Evolutionary conservation across 2,888 invertebrate species (phyloP).

Genomic region (Nasonovia ribisnigri): DNA sequence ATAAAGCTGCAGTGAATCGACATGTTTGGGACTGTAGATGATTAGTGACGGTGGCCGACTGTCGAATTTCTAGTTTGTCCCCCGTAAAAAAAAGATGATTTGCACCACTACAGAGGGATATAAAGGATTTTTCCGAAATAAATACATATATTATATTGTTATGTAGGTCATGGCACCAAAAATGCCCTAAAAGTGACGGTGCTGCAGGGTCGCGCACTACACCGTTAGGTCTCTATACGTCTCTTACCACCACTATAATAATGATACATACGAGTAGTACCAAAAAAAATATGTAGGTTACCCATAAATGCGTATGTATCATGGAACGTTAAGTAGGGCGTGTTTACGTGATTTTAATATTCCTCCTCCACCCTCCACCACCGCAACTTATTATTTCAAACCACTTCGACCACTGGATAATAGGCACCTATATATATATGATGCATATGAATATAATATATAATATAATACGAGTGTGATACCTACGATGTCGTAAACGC

Average conservation of each 20-base stretch:
- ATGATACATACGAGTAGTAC: neutral
- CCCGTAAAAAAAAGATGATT: too few relatives aligned
- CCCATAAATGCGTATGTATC: neutral
- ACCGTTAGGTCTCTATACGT: neutral
- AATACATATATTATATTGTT: neutral
- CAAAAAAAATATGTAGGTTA: neutral
- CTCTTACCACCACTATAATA: neutral
- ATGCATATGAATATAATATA: neutral
- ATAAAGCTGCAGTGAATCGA: too few relatives aligned
- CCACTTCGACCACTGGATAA: neutral
- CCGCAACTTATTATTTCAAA: neutral
- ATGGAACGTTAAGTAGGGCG: neutral
- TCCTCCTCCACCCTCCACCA: neutral
- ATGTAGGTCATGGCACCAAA: neutral
- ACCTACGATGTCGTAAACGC: neutral
- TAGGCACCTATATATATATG: neutral
- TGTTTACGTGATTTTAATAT: neutral
- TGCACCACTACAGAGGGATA: neutral
- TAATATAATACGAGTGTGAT: neutral
- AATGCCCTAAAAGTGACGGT: neutral
- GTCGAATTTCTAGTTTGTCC: too few relatives aligned
- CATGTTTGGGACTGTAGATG: too few relatives aligned
- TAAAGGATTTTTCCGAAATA: neutral
- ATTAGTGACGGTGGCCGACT: too few relatives aligned
- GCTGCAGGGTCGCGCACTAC: neutral